A percentile compares a stretch with the other conserved stretches of the same genome.
phyloP scores from a whole-genome alignment of 2,797 vertebrate genomes.

The Syndactyla subalaris region DNA sequence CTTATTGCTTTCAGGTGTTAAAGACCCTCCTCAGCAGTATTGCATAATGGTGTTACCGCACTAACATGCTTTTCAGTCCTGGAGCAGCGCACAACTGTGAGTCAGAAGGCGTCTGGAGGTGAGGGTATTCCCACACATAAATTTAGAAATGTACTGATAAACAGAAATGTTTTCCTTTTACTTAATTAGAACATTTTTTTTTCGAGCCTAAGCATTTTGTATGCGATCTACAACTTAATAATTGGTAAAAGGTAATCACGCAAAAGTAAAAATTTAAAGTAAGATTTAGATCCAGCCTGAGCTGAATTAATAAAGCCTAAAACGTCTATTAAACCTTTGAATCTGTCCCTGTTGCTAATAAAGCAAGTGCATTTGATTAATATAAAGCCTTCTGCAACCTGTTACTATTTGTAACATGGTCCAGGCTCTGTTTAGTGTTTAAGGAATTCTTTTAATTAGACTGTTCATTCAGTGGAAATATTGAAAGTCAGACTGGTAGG shows the following conservation, averaged over 20 bases:
- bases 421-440: neutral
- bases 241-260: conserved; percentile 6
- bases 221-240: neutral
- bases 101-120: neutral
- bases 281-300: neutral
- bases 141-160: neutral
- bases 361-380: neutral
- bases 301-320: neutral
- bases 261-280: neutral
- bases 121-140: neutral
- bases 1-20: neutral
- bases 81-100: neutral
- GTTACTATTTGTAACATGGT: neutral
- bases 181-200: conserved; percentile 10
- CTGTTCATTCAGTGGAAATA: neutral
- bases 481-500: neutral
- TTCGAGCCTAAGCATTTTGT: neutral
- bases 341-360: neutral
- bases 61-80: neutral
- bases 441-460: neutral
- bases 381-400: neutral
- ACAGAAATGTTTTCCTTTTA: neutral
- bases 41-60: neutral
- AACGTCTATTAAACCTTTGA: neutral
- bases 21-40: neutral